Evolutionary conservation across 2,888 invertebrate genomes (phyloP).

Genomic region (Trachelus iudaicus): DNA sequence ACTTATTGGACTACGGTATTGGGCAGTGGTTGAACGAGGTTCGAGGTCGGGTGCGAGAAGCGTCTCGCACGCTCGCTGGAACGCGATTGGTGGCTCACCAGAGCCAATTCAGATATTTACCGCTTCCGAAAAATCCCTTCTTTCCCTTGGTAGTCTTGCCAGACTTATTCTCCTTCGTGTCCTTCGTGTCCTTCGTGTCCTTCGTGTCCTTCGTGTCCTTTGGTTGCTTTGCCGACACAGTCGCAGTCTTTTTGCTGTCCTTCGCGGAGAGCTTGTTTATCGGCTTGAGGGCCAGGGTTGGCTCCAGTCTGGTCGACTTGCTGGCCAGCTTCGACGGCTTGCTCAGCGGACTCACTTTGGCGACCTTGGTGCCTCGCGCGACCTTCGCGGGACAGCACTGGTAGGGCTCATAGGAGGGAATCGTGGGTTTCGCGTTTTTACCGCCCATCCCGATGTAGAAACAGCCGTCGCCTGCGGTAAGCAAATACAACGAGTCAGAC

Average conservation of each 20-base stretch:
- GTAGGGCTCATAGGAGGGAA: slow-evolving; percentile 86
- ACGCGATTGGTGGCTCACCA: slow-evolving; percentile 68
- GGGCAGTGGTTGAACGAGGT: slow-evolving; percentile 39
- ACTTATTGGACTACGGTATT: slow-evolving; percentile 33
- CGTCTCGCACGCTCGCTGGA: no score
- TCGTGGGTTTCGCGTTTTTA: slow-evolving; percentile 80
- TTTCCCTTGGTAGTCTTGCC: slow-evolving; percentile 73
- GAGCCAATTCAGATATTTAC: slow-evolving; percentile 83
- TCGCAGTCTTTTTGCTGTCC: slow-evolving; percentile 63
- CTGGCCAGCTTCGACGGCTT: slow-evolving; percentile 38
- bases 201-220: slow-evolving; percentile 36
- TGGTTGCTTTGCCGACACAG: slow-evolving; percentile 38
- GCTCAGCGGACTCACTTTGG: slow-evolving; percentile 72
- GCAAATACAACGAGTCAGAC: slow-evolving; percentile 73
- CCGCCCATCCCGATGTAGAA: slow-evolving; percentile 96
- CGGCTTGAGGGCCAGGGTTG: slow-evolving; percentile 50
- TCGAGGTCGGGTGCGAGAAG: no score
- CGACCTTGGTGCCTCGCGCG: slow-evolving; percentile 81
- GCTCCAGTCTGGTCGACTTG: slow-evolving; percentile 35
- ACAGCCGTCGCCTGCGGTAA: slow-evolving; percentile 96
- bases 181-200: slow-evolving; percentile 49
- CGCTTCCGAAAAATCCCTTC: slow-evolving; percentile 87
- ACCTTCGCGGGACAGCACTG: slow-evolving; percentile 92
- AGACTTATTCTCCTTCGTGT: slow-evolving; percentile 62
- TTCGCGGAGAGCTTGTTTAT: slow-evolving; percentile 66